phyloP scores from a whole-genome alignment of 35 echinoderm and acorn worm genomes.

The Apostichopus parvimensis region DNA sequence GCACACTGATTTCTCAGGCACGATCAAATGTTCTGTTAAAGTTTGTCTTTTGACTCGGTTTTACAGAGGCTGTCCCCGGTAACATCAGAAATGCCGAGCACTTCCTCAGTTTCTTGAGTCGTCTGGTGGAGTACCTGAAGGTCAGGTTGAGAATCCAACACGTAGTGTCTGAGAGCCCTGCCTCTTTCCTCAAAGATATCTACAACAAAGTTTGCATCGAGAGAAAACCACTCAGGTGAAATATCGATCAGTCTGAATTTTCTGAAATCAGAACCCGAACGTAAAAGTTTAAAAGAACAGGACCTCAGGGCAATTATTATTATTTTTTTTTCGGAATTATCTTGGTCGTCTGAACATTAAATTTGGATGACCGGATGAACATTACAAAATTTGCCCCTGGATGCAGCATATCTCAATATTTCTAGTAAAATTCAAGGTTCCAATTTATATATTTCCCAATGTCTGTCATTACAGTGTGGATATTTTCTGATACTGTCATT shows the following conservation, averaged over 20 bases:
- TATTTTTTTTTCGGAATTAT: no score
- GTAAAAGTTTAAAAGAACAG: no score
- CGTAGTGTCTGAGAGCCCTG: slow-evolving; percentile 88
- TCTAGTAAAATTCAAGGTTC: no score
- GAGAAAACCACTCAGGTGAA: slow-evolving; percentile 94
- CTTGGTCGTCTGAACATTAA: no score
- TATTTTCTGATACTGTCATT: no score
- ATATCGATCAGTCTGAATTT: background rate
- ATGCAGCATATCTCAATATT: no score
- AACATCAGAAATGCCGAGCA: slow-evolving; percentile 96
- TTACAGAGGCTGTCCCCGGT: slow-evolving; percentile 19
- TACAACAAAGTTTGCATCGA: slow-evolving; percentile 97
- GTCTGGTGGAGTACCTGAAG: slow-evolving; percentile 97
- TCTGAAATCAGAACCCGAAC: no score
- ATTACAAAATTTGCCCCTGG: no score
- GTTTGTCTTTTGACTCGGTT: background rate
- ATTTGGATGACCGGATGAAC: no score
- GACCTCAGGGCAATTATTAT: no score
- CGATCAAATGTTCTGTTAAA: background rate
- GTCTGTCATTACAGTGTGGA: no score
- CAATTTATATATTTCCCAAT: no score
- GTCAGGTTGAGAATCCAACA: slow-evolving; percentile 91
- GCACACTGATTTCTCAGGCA: background rate
- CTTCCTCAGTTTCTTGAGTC: slow-evolving; percentile 82
- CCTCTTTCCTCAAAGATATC: slow-evolving; percentile 95